Evolutionary conservation across 2,113 vertebrate genomes (phyloP), one percentile per base, ranked within the genome.

Genomic region (Phycodurus eques): DNA sequence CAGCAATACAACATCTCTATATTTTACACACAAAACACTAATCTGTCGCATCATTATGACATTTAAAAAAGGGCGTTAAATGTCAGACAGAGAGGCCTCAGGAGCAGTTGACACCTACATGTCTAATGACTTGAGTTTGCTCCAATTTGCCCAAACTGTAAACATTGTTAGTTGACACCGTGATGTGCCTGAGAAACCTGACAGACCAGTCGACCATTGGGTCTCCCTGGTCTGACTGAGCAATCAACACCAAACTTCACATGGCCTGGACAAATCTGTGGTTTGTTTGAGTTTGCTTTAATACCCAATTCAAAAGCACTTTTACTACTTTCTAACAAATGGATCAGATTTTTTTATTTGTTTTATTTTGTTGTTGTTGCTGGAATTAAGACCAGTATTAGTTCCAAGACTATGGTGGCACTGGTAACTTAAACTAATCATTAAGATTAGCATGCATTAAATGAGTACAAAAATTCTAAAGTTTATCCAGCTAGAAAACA

Each of bases 401-500:
- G 1, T 75, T 59, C 53, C 44, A 74, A 70, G 4, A 60, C 10
- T 33, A 33, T 44, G 11, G 14, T 43, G n/a, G 17, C 13, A 66
- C n/a, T 33, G 49, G 67, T 13, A 46, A 65, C 42, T 19, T 12
- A 3, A 35, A 44, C 1, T 68, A 51, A 68, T 71, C 65, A n/a
- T 31, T 11, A 43, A 68, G 75, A 77, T 84, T 85, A 83, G 8
- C 62, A 20, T 46, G 22, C 44, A 53, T 81, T 72, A 69, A 67
- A 64, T 49, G 42, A 59, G n/a, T 20, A 35, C 54, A 68, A 51
- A 68, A 66, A 83, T 71, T 69, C 54, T 60, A 67, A 3, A 70
- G 69, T 42, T 77, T 70, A 47, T 51, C 27, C 62, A 17, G 11
- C n/a, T 42, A 47, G 43, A 12, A 65, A 54, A 80, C 46, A 76